phyloP scores from a whole-genome alignment of 2,888 invertebrate genomes.

The Oasisia sp. region DNA sequence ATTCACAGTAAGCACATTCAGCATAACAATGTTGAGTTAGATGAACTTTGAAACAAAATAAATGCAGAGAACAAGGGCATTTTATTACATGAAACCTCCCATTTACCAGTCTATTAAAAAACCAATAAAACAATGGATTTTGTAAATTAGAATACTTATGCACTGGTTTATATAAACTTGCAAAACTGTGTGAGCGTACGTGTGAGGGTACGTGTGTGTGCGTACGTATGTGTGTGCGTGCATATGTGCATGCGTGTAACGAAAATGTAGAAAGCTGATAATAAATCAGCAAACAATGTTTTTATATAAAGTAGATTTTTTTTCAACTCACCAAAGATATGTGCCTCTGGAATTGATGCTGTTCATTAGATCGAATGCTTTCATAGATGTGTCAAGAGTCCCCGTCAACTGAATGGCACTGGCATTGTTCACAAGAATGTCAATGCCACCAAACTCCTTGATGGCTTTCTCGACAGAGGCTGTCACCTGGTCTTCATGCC shows the following conservation, averaged over 20 bases:
- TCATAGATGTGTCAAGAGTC: slow-evolving; percentile 87
- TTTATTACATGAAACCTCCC: no score
- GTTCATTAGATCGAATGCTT: slow-evolving; percentile 96
- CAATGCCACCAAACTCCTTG: slow-evolving; percentile 92
- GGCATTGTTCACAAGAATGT: slow-evolving; percentile 93
- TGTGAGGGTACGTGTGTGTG: background rate
- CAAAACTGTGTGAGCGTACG: background rate
- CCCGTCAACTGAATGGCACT: slow-evolving; percentile 84
- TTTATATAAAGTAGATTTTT: background rate
- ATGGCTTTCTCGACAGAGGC: slow-evolving; percentile 72
- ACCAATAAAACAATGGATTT: no score
- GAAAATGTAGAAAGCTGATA: background rate
- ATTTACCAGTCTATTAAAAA: no score
- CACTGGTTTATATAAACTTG: background rate
- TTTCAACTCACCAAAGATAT: slow-evolving; percentile 79
- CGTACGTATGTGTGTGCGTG: background rate
- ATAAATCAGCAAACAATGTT: no score
- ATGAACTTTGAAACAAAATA: background rate
- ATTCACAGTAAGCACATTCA: no score
- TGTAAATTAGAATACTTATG: background rate
- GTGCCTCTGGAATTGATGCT: slow-evolving; percentile 93
- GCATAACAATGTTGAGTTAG: no score
- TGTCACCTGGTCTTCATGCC: slow-evolving; percentile 78
- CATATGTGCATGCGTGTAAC: background rate
- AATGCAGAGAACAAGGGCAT: background rate